These are phyloP conservation scores for Trinectes maculatus DNA, from an alignment of 2,113 vertebrate species.

Conservation along the genomic window DNA sequence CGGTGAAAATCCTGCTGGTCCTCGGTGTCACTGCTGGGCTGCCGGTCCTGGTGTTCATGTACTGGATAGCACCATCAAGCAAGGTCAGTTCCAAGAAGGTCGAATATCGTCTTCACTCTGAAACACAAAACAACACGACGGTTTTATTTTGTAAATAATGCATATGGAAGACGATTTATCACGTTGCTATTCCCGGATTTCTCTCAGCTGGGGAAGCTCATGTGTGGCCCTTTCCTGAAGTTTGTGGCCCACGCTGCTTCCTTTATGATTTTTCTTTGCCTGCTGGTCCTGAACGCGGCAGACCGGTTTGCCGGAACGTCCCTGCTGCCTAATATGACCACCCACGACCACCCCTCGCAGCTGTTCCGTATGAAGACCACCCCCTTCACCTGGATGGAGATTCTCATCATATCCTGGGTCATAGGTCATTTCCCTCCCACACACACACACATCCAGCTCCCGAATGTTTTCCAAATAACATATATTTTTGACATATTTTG, in stretches of 20 bases:
- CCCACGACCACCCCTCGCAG: slow-evolving; percentile 88
- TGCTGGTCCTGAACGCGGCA: slow-evolving; percentile 94
- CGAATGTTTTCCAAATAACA: neutral
- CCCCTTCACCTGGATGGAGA: slow-evolving; percentile 95
- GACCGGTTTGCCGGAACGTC: slow-evolving; percentile 94
- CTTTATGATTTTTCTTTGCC: slow-evolving; percentile 92
- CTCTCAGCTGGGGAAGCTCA: slow-evolving; percentile 89
- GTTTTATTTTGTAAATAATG: too few relatives aligned
- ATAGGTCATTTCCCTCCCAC: slow-evolving; percentile 83
- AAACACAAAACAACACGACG: too few relatives aligned
- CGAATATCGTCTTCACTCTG: neutral
- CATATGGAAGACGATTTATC: too few relatives aligned
- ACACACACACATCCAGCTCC: neutral
- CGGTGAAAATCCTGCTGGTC: slow-evolving; percentile 91
- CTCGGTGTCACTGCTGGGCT: slow-evolving; percentile 88
- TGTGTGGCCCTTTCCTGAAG: slow-evolving; percentile 95
- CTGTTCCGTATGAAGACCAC: slow-evolving; percentile 97
- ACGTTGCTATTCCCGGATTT: too few relatives aligned
- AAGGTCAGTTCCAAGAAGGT: slow-evolving; percentile 83
- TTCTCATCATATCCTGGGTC: slow-evolving; percentile 97
- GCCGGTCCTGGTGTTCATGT: slow-evolving; percentile 88
- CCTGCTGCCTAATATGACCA: slow-evolving; percentile 92
- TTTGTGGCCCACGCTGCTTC: slow-evolving; percentile 96
- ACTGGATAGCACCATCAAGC: slow-evolving; percentile 95
- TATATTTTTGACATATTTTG: too few relatives aligned